Evolutionary conservation across 2,888 invertebrate species (phyloP), one percentile per base, ranked within the genome.

Genomic region (Nezara viridula): DNA sequence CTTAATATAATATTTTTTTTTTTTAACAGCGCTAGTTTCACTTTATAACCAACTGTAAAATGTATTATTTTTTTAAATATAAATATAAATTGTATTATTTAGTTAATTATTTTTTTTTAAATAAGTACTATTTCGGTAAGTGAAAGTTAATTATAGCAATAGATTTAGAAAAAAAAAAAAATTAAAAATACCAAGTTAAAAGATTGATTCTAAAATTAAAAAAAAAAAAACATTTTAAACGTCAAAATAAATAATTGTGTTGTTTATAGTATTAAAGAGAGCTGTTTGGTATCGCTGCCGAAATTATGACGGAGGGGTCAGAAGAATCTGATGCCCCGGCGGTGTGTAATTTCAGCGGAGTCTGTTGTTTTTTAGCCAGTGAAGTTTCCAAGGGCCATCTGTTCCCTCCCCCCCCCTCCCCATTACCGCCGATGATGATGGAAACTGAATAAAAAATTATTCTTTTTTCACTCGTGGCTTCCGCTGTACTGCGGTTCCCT

Each of bases 271-370:
- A 73, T 73, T 73, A 32, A 73, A 73, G 27, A 73, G 19, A 73
- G 6, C 16, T 16, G 37, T 21, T 73, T 73, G 37, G 19, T 27
- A 27, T 60, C 14, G 60, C 60, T 60, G 60, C 66, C 19, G 66
- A 73, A 37, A 32, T 73, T 73, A 81, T 47, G 44, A 81, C 12
- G 6, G 14, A 81, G 12, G 44, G 40, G 40, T 16, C 44, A 81
- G 81, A 81, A 81, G 44, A 81, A 81, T 44, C 40, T 81, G 40
- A 81, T 81, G 81, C 81, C 81, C 14, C 12, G 7, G n/a, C n/a
- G 81, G 81, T 44, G 81, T 81, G 81, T 81, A 81, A 81, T 81
- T 81, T 81, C 81, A 81, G 40, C 77, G 14, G 81, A 81, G n/a
- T 47, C 14, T 44, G 44, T 47, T 14, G 24, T 81, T 81, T 81